Conservation (phyloP, 2,113 vertebrate genomes). For the Geothlypis trichas region DNA sequence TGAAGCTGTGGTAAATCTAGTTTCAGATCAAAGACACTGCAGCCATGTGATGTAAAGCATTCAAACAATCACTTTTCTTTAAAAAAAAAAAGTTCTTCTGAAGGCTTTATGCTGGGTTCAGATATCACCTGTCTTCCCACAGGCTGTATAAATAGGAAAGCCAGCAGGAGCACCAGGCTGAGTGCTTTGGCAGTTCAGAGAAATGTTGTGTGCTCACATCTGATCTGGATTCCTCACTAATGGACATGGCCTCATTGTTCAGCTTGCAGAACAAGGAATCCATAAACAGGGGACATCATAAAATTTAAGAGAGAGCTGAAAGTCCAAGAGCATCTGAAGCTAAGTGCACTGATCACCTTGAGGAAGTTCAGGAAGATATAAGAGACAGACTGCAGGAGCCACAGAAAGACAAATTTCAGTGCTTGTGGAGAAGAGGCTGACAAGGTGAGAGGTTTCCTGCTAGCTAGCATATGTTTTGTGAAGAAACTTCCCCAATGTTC, state of each 20-base stretch:
- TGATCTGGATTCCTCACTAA: neutral
- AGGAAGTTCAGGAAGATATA: neutral
- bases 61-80: neutral
- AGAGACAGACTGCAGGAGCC: neutral
- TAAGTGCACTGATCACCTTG: neutral
- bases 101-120: constrained; percentile 17
- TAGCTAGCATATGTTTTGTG: neutral
- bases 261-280: neutral
- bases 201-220: neutral
- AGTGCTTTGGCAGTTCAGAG: neutral
- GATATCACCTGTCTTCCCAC: constrained; percentile 41
- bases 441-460: neutral
- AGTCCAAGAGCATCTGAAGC: neutral
- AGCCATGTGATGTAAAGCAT: constrained; percentile 4
- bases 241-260: neutral
- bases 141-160: constrained; percentile 20
- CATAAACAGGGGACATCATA: neutral
- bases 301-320: neutral
- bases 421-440: neutral
- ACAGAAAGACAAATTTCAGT: neutral
- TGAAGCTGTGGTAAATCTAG: neutral
- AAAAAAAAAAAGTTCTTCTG: neutral
- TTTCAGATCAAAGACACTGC: constrained; percentile 29
- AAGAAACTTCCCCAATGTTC: neutral
- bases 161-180: constrained; percentile 18